These are phyloP conservation scores for Vulpes ferrilata DNA, from an alignment of 2,113 vertebrate genomes.

Conservation along the genomic window DNA sequence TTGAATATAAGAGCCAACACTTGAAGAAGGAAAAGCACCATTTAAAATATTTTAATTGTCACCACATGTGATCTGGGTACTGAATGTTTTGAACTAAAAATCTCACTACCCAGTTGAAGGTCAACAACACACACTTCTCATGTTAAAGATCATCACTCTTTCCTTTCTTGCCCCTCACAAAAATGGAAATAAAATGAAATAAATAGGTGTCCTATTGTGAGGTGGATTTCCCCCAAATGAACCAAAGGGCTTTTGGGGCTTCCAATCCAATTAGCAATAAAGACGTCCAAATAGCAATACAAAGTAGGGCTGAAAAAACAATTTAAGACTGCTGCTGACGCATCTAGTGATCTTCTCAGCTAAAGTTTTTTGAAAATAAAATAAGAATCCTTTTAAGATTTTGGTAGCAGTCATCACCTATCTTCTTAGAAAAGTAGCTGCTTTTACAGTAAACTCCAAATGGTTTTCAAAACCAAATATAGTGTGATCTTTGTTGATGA, in stretches of 20 bases:
- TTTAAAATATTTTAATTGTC: conserved; percentile 53
- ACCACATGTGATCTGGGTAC: conserved; percentile 18
- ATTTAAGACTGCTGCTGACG: not conserved
- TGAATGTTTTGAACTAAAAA: conserved; percentile 59
- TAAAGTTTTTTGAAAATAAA: conserved; percentile 43
- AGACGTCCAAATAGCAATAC: not conserved
- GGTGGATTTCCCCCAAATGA: conserved; percentile 51
- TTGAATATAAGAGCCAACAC: not conserved
- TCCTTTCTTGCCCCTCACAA: conserved; percentile 8
- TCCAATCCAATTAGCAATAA: not conserved
- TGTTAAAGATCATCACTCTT: conserved; percentile 51
- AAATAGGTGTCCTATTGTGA: not conserved
- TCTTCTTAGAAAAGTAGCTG: conserved; percentile 35
- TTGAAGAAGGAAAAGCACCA: not conserved
- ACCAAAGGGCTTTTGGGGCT: not conserved
- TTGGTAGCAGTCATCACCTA: not conserved
- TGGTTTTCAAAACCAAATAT: conserved; percentile 30
- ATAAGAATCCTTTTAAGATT: conserved; percentile 10
- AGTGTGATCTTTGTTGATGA: conserved; percentile 6
- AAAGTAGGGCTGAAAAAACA: not conserved
- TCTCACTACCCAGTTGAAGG: not conserved
- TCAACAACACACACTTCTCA: not conserved
- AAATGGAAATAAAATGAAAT: not conserved
- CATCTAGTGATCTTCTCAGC: not conserved
- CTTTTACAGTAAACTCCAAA: conserved; percentile 53